Base-by-base conservation (phyloP, 2,797 vertebrate genomes). In the Neoniphon sammara region DNA sequence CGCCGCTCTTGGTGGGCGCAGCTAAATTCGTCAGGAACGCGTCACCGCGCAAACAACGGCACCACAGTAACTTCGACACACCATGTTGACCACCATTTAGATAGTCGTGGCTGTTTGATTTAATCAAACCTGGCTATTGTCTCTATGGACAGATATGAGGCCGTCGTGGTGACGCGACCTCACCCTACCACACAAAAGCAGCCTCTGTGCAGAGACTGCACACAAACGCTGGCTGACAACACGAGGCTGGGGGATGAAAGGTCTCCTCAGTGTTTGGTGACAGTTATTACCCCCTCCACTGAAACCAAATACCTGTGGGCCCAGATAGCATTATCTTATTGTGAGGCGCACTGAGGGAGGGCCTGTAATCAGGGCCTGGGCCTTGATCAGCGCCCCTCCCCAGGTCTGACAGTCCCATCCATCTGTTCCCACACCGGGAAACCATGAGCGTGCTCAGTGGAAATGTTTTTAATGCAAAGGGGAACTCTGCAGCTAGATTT, bases 231-330 rank as follows among this genome's bases (percentile, higher is more conserved):
- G 85, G 88, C 86, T 80, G 89, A 91, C 84, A 90, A 88, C 86
- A 86, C 67, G 56, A 71, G 87, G 78, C 82, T 7, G 5, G 63
- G 60, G 87, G 88, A 93, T 93, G 91, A 93, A 93, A 93, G 92
- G 83, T 88, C 90, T 90, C 84, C 85, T 90, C 80, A 88, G 90
- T 92, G 88, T 91, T 90, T 92, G 84, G 90, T 92, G 92, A 92
- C 91, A 91, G 92, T 92, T 91, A 93, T 93, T 91, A 92, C 87
- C 87, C 87, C 89, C 90, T 88, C 79, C 84, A 83, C 83, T 90
- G 90, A 91, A 93, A 93, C 91, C 90, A 90, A 91, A 93, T 92
- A 93, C 92, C 90, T 91, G 90, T 88, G 83, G 84, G 85, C 87
- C 89, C 77, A 91, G 91, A 91, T 92, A 91, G 89, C 85, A 87